Evolutionary conservation across 2,888 invertebrate species (phyloP).

Genomic region (Dynastes grantii): DNA sequence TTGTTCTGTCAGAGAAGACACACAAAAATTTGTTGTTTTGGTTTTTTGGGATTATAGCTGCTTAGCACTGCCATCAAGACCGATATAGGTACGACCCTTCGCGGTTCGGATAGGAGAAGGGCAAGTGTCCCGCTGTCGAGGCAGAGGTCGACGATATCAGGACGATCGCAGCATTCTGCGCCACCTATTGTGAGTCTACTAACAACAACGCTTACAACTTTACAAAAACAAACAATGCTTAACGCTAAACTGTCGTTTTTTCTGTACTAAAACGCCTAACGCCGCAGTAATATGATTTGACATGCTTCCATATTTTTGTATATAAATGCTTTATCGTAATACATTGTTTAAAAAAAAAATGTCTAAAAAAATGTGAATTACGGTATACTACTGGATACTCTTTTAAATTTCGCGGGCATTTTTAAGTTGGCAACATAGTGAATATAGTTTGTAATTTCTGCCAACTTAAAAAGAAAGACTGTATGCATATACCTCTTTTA

Average conservation of each 20-base stretch:
- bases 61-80: conserved; percentile 85
- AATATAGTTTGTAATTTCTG: too few relatives aligned
- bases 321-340: background rate
- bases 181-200: conserved; percentile 68
- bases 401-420: too few relatives aligned
- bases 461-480: too few relatives aligned
- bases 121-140: conserved; percentile 69
- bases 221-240: conserved; percentile 35
- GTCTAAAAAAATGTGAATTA: too few relatives aligned
- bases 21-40: conserved; percentile 45
- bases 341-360: too few relatives aligned
- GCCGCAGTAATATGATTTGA: background rate
- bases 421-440: too few relatives aligned
- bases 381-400: too few relatives aligned
- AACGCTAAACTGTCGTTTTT: conserved; percentile 7
- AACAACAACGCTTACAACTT: conserved; percentile 46
- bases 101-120: conserved; percentile 61
- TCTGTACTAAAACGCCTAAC: conserved; percentile 18
- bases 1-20: conserved; percentile 4
- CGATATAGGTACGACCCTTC: conserved; percentile 76
- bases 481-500: too few relatives aligned
- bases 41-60: conserved; percentile 73
- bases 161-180: conserved; percentile 70
- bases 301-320: conserved; percentile 15
- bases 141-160: conserved; percentile 68